Conservation (phyloP, 2,113 vertebrate genomes). For the Polyodon spathula region DNA sequence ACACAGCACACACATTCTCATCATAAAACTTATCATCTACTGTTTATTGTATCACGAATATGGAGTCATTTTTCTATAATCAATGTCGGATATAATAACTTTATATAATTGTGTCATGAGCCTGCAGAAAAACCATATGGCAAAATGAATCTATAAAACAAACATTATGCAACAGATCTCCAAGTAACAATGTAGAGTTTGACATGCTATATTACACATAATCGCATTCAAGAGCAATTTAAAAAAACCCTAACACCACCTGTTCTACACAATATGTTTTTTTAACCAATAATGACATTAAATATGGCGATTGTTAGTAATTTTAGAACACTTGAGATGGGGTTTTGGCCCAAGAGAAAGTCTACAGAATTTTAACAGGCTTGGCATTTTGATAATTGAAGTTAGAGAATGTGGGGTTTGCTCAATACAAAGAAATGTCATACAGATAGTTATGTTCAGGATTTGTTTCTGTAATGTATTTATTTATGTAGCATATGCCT, state of each 20-base stretch:
- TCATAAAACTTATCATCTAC: neutral
- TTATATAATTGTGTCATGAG: conserved; percentile 45
- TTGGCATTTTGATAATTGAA: conserved; percentile 37
- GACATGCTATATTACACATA: conserved; percentile 62
- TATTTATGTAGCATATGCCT: no score
- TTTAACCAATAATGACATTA: conserved; percentile 41
- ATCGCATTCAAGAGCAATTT: conserved; percentile 56
- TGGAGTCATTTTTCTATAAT: neutral
- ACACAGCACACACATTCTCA: neutral
- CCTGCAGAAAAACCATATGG: conserved; percentile 45
- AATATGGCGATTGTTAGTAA: conserved; percentile 26
- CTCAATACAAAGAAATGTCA: no score
- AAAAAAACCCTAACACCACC: conserved; percentile 47
- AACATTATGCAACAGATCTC: conserved; percentile 53
- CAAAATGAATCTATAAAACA: conserved; percentile 55
- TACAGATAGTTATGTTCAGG: no score
- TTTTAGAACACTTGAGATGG: conserved; percentile 49
- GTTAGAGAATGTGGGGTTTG: neutral
- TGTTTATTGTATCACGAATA: conserved; percentile 4
- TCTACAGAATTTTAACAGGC: conserved; percentile 46
- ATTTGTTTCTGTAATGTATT: no score
- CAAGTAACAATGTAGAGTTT: conserved; percentile 42
- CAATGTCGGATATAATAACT: conserved; percentile 34
- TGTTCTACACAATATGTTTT: conserved; percentile 46
- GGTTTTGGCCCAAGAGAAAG: conserved; percentile 37